Evolutionary conservation across 2,888 invertebrate species (phyloP), one percentile per base, ranked within the genome.

Genomic region (Himalopsyche anomala): DNA sequence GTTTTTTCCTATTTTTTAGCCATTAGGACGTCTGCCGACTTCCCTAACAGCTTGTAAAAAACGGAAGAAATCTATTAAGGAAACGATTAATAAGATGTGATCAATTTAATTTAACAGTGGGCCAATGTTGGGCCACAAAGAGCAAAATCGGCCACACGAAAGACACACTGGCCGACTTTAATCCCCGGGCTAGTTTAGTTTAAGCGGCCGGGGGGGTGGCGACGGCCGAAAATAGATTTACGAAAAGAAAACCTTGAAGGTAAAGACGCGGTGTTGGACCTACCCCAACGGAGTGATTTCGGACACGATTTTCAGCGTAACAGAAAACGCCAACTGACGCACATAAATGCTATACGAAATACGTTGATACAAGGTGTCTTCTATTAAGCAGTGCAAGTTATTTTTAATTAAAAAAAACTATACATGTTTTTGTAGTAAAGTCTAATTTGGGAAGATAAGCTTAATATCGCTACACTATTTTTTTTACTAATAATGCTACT

Each of bases 41-140:
- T 28, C 19, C 83, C 17, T 19, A 45, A 40, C 45, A 51, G 36
- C 51, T 62, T 62, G 62, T 62, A 62, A 62, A 62, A 62, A 62
- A 62, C 62, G 62, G 80, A 28, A 80, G 55, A 51, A 74, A 84
- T 80, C 56, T 56, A 84, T 87, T 84, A 82, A 55, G 80, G 80
- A 84, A 87, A 62, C 83, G 80, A 84, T 87, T 87, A 87, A 55
- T 84, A 62, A 56, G 84, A 84, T 79, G 81, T 42, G 81, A 82
- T 56, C 82, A 54, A 28, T 51, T 81, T 28, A 45, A 69, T 12
- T 81, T 19, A 62, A 45, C 80, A 56, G 69, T 38, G 84, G n/a
- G 82, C n/a, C 81, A 55, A 84, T 80, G 62, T 62, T 62, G 28
- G 28, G n/a, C 62, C 62, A 80, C 38, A 40, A 38, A 9, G 17